Conservation (phyloP, 2,888 invertebrate species). For the Sarcophaga carnaria region DNA sequence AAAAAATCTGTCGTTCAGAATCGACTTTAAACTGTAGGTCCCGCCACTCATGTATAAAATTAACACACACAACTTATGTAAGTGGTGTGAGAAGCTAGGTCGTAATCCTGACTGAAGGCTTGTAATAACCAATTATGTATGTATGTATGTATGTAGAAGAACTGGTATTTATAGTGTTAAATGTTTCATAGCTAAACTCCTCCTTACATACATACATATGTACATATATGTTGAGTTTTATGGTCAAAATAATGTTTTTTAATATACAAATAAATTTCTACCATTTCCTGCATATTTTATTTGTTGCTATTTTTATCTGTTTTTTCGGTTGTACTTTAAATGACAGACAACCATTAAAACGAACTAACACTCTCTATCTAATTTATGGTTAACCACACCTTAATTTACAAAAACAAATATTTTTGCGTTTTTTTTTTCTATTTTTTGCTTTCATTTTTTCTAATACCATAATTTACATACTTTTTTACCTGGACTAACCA, state of each 20-base stretch:
- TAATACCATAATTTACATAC: not conserved
- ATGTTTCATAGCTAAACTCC: too few species aligned
- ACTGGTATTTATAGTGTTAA: too few species aligned
- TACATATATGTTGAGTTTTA: not conserved
- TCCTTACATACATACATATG: too few species aligned
- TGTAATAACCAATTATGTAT: too few species aligned
- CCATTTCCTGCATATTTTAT: not conserved
- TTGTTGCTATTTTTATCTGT: not conserved
- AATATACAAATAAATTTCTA: not conserved
- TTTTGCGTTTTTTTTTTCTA: not conserved
- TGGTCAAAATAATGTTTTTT: not conserved
- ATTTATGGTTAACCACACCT: conserved; percentile 61
- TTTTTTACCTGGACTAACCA: not conserved
- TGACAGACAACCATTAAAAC: conserved; percentile 8
- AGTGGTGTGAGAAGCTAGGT: too few species aligned
- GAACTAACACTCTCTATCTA: conserved; percentile 38
- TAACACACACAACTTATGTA: too few species aligned
- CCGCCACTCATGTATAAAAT: too few species aligned
- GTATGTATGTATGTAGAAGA: too few species aligned
- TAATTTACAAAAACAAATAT: conserved; percentile 16
- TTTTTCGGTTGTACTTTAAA: not conserved
- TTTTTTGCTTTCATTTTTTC: not conserved
- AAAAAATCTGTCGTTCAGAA: too few species aligned
- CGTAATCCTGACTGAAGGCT: too few species aligned
- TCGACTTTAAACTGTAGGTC: too few species aligned